Evolutionary conservation across 2,113 vertebrate species (phyloP), one percentile per base, ranked within the genome.

Genomic region (Cranoglanis bouderius): DNA sequence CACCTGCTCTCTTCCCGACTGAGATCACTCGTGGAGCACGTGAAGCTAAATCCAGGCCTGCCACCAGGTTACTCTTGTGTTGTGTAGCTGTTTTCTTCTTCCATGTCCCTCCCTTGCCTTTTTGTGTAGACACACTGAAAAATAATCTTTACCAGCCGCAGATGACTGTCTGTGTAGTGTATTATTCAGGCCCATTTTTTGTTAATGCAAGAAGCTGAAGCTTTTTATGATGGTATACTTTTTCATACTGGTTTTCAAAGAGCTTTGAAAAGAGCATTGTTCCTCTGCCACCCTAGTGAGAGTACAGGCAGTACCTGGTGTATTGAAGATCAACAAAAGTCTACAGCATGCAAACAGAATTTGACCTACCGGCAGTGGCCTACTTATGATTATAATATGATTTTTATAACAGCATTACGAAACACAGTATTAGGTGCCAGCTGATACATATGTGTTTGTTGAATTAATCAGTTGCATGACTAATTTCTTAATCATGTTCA

Each of bases 1-100:
- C 94, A 95, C 93, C 94, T 95, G 94, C 91, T 90, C 75, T 18
- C 78, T 90, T 92, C 87, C 85, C 92, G 53, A 83, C 81, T 85
- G 88, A 91, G 94, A 94, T 94, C 92, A 92, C 92, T 26, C 13
- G 65, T 38, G 63, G 12, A 84, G 72, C 88, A 85, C 89, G 92
- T 91, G 91, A 93, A 93, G 88, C 83, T 81, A 89, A 85, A 85
- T 35, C 82, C 82, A 1, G 32, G 35, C 80, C 70, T 40, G 38
- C n/a, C 90, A 87, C 89, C 85, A 57, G 49, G 81, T 74, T 14
- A 65, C 61, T 86, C 29, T 78, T n/a, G 43, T 87, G 38, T 40
- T 53, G 51, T 88, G 29, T 40, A 16, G 32, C 9, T 72, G 74
- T 70, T 72, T 67, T n/a, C n/a, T 74, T 85, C 67, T 18, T 38